Evolutionary conservation across 2,888 invertebrate species (phyloP).

Genomic region (Geophilus truncorum): DNA sequence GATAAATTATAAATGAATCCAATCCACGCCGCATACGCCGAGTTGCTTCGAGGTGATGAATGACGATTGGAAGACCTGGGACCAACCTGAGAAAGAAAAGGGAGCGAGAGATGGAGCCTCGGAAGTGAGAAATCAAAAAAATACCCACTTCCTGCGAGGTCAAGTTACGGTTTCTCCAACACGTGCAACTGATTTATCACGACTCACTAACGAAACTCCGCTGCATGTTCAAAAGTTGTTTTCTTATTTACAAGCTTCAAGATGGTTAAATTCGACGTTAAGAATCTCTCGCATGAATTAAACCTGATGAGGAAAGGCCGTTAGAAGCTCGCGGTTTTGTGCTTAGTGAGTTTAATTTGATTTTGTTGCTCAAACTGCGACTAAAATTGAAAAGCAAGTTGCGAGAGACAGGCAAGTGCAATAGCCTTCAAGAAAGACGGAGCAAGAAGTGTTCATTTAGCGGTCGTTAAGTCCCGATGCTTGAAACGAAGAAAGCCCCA

Average conservation of each 20-base stretch:
- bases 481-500: not conserved
- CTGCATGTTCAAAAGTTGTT: no score
- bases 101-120: not conserved
- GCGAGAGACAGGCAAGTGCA: not conserved
- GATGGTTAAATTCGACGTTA: not conserved
- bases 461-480: not conserved
- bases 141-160: conserved; percentile 9
- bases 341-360: not conserved
- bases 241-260: not conserved
- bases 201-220: not conserved
- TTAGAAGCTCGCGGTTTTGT: not conserved
- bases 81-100: not conserved
- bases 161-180: not conserved
- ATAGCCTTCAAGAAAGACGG: not conserved
- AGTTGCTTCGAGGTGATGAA: not conserved
- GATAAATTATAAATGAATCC: not conserved
- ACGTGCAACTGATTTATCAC: not conserved
- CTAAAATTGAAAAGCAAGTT: not conserved
- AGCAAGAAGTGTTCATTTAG: not conserved
- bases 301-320: not conserved
- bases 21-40: not conserved
- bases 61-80: not conserved
- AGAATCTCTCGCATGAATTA: not conserved
- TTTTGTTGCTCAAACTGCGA: not conserved
- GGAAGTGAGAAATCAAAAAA: conserved; percentile 22